These are phyloP conservation scores for Scolopax mira DNA, from an alignment of 2,113 vertebrate species.

Conservation along the genomic window DNA sequence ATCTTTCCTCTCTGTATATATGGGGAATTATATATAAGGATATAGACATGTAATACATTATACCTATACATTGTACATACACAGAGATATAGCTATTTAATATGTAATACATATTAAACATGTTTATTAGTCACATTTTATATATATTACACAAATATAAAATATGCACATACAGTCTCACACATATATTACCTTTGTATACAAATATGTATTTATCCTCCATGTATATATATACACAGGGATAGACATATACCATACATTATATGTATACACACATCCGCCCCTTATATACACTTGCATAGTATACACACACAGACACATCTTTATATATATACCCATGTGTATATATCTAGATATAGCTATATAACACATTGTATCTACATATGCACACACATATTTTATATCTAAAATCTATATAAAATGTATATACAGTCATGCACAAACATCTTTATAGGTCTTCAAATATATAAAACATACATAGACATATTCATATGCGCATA, in stretches of 20 bases:
- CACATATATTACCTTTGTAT: background rate
- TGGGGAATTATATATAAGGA: background rate
- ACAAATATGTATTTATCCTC: background rate
- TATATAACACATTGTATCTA: background rate
- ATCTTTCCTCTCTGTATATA: background rate
- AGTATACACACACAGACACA: too few relatives aligned
- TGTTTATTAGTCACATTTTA: background rate
- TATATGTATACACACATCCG: background rate
- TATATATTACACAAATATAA: background rate
- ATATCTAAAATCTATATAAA: background rate
- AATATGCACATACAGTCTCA: background rate
- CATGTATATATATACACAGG: background rate
- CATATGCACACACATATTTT: background rate
- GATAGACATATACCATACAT: background rate
- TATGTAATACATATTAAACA: background rate
- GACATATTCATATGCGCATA: background rate
- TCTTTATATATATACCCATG: background rate
- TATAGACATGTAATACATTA: background rate
- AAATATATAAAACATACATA: accelerated
- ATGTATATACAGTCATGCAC: background rate
- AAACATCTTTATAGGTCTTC: background rate
- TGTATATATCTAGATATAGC: too few relatives aligned
- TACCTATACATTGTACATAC: background rate
- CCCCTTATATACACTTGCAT: background rate
- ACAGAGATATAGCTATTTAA: background rate